Evolutionary conservation across 2,888 invertebrate genomes (phyloP), one percentile per base, ranked within the genome.

Genomic region (Pyrocoelia pectoralis): DNA sequence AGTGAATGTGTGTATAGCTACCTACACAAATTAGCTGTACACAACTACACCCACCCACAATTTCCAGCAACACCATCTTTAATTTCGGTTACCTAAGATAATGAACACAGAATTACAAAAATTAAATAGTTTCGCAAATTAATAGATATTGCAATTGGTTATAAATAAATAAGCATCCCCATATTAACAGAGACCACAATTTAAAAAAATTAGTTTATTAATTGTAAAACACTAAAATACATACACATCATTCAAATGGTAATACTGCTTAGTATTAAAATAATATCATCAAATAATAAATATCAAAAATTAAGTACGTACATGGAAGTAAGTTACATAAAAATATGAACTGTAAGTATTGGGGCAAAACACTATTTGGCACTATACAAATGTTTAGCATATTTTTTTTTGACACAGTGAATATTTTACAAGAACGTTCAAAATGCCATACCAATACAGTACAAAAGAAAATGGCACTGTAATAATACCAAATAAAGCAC

Each of bases 401-500:
- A 48, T 8, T 33, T 33, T 33, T n/a, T 59, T 55, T 61, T 72
- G 70, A 72, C 70, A 72, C 70, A 70, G 63, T 66, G 67, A 63
- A 46, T 70, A 70, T 71, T 68, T 68, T 68, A 65, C 66, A 56
- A 57, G 61, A 49, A 29, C 15, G 15, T 15, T 15, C 14, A 43
- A 15, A 46, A 18, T 10, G 15, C n/a, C 58, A 54, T 61, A 61
- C 56, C 57, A 49, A 61, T 66, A 65, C 68, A 70, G 69, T 73
- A 70, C 70, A 73, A 71, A 52, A 52, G 24, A 24, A 70, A 71
- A 73, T 73, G 72, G 72, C 73, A 73, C 73, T 72, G 73, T 72
- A 74, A 73, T 73, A 74, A 74, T 72, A 74, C 71, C 17, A 17
- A 65, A 67, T 65, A 65, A 63, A 50, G 64, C 50, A 54, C 9